phyloP scores from a whole-genome alignment of 2,888 invertebrate species.

The Danaus chrysippus region DNA sequence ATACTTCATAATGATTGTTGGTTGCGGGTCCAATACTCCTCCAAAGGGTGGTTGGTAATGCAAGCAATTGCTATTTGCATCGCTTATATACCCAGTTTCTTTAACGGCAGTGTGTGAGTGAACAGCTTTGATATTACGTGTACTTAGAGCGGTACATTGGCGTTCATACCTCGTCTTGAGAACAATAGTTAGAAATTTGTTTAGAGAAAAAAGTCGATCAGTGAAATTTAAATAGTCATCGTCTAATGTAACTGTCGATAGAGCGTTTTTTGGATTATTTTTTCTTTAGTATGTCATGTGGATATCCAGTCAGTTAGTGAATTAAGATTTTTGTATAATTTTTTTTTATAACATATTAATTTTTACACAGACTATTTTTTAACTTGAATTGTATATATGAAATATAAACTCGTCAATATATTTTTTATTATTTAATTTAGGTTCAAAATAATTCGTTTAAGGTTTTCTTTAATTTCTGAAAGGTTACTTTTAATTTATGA shows the following conservation, averaged over 20 bases:
- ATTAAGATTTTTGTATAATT: no score
- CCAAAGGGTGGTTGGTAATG: constrained; percentile 72
- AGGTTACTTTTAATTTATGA: no score
- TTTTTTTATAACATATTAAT: no score
- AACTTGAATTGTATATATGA: no score
- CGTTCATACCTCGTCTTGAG: constrained; percentile 61
- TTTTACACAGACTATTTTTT: no score
- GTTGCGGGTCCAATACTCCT: constrained; percentile 53
- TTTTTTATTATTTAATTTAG: no score
- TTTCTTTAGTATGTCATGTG: not conserved
- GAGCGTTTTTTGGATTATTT: not conserved
- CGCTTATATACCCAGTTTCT: constrained; percentile 76
- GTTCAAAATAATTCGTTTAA: no score
- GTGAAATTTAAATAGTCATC: constrained; percentile 22
- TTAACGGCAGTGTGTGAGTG: constrained; percentile 57
- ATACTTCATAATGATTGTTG: constrained; percentile 62
- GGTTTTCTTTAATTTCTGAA: no score
- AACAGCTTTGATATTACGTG: constrained; percentile 65
- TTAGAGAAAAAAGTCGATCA: constrained; percentile 29
- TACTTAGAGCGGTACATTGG: constrained; percentile 53
- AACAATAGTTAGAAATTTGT: constrained; percentile 75
- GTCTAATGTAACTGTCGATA: constrained; percentile 15
- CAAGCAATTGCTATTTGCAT: constrained; percentile 71
- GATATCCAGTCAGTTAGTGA: no score
- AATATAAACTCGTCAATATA: no score